phyloP scores from a whole-genome alignment of 2,888 invertebrate species.

The Eledone cirrhosa region DNA sequence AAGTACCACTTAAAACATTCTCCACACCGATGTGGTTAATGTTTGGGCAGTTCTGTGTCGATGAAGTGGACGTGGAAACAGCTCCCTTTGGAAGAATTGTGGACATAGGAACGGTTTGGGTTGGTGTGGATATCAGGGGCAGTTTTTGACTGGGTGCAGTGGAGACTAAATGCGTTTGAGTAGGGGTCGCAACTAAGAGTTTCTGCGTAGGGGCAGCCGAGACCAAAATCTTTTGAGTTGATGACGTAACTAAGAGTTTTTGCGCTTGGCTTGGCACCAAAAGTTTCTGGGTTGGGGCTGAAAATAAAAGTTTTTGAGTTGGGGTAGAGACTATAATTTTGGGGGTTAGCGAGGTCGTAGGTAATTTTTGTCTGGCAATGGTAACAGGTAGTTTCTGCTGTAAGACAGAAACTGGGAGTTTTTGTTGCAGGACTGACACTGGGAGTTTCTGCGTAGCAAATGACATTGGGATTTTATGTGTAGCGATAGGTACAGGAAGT shows the following conservation, averaged over 20 bases:
- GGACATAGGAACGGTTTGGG: not conserved
- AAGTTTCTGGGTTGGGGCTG: not conserved
- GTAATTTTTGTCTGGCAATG: not conserved
- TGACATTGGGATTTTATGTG: not conserved
- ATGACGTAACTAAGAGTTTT: not conserved
- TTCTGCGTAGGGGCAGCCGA: constrained; percentile 1
- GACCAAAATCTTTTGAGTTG: not conserved
- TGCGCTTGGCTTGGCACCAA: constrained; percentile 11
- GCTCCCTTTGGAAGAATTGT: constrained; percentile 9
- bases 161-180: constrained; percentile 1
- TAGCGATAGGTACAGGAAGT: not conserved
- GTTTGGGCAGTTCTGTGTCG: constrained; percentile 7
- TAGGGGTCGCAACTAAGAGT: not conserved
- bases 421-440: not conserved
- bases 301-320: constrained; percentile 3
- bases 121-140: constrained; percentile 3
- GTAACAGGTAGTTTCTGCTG: not conserved
- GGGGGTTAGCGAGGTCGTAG: not conserved
- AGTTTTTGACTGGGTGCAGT: constrained; percentile 7
- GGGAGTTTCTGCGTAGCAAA: not conserved
- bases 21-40: constrained; percentile 1
- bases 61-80: not conserved
- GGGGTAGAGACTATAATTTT: constrained; percentile 9
- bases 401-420: not conserved
- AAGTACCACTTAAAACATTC: not conserved